Evolutionary conservation across 2,113 vertebrate genomes (phyloP), one percentile per base, ranked within the genome.

Genomic region (Zosterops japonicus): DNA sequence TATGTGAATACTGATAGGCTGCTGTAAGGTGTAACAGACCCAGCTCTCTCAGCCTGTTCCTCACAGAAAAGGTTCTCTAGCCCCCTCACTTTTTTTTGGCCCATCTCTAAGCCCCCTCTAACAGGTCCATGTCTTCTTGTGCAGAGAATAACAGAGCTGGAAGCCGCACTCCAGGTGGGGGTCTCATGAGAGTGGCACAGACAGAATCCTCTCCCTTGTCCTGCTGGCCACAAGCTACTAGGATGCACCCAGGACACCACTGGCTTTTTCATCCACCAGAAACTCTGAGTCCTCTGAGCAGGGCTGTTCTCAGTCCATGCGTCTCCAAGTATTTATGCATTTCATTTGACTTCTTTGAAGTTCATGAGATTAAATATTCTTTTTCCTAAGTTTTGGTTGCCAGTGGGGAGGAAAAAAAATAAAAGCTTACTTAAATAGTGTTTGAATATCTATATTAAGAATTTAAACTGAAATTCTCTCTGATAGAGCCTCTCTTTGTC

Each of bases 171-270:
- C 6, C 25, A 36, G 9, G 3, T 27, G 4, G 6, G 6, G 3
- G 2, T 60, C 14, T 59, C 39, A n/a, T 5, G 1, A 50, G 25
- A 46, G 9, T 0, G 0, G 12, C 16, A 4, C 1, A 72, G 53
- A 9, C 1, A 64, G 13, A 84, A 46, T 77, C 28, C 16, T 11
- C 27, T 68, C 14, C 5, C 2, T 68, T 0, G 0, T 36, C 21
- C 53, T 59, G 21, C 14, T 49, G 24, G 19, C 3, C 28, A 21
- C 7, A 16, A 17, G 7, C 24, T 49, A 36, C 42, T 25, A 23
- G 33, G 2, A 12, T 21, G 11, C 17, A 90, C 19, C 31, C 23
- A 61, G 39, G 36, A 19, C 16, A 21, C 0, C 0, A 0, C 4
- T 56, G 12, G 2, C 5, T 36, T 86, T 77, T 77, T 64, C 13